A percentile compares a stretch with the other conserved stretches of the same genome.
These are phyloP conservation scores for Micromesistius poutassou DNA, from an alignment of 2,797 vertebrate genomes.

Conservation along the genomic window DNA sequence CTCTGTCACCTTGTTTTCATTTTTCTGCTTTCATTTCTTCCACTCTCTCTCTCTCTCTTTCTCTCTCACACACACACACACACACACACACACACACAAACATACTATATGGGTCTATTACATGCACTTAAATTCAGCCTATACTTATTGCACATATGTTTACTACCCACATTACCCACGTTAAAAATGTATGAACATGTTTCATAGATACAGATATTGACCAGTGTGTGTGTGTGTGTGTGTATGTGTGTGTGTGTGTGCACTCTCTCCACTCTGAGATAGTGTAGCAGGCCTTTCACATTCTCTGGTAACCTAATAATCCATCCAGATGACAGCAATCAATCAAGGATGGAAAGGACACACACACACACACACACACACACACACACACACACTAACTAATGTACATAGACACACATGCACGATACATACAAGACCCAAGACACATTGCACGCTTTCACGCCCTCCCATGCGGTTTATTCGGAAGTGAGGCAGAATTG, in stretches of 20 bases:
- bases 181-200: slow-evolving; percentile 37
- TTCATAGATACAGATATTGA: slow-evolving; percentile 34
- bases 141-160: background rate
- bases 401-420: slow-evolving; percentile 23
- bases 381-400: background rate
- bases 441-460: background rate
- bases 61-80: too few species aligned
- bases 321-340: slow-evolving; percentile 67
- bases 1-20: background rate
- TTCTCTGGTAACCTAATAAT: slow-evolving; percentile 67
- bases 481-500: slow-evolving; percentile 71
- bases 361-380: slow-evolving; percentile 35
- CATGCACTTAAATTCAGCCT: too few species aligned
- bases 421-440: slow-evolving; percentile 42
- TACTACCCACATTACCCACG: slow-evolving; percentile 8
- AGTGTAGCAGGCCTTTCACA: slow-evolving; percentile 51
- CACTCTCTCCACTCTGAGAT: slow-evolving; percentile 37
- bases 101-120: background rate
- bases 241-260: slow-evolving; percentile 15
- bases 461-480: slow-evolving; percentile 24
- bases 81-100: too few species aligned
- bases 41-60: background rate
- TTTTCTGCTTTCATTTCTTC: background rate
- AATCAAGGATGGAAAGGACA: slow-evolving; percentile 55
- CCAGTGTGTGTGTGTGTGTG: slow-evolving; percentile 22